A percentile compares a stretch with the other conserved stretches of the same genome.
phyloP scores from a whole-genome alignment of 2,797 vertebrate species.

The Echeneis naucrates region DNA sequence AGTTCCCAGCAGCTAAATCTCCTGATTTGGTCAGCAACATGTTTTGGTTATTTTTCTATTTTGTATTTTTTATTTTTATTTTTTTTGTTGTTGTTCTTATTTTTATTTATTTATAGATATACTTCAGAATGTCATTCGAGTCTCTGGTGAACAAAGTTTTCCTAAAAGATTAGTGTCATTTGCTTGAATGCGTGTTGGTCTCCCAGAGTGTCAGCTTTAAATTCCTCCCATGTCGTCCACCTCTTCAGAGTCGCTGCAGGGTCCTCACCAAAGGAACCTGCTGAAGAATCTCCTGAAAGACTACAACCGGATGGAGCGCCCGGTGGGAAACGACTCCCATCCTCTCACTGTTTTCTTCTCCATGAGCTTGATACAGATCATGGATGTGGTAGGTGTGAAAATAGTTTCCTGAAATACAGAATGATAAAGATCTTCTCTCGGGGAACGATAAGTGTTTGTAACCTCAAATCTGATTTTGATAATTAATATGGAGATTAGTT shows the following conservation, averaged over 20 bases:
- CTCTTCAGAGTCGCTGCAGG: conserved; percentile 90
- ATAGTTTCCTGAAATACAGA: not conserved
- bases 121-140: conserved; percentile 7
- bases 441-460: not conserved
- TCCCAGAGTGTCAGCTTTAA: not conserved
- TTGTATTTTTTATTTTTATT: too few relatives aligned
- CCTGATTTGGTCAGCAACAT: conserved; percentile 22
- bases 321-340: conserved; percentile 94
- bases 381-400: conserved; percentile 93
- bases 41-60: not conserved
- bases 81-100: too few relatives aligned
- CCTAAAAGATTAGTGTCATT: conserved; percentile 7
- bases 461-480: not conserved
- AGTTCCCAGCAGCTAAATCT: conserved; percentile 17
- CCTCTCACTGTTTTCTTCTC: conserved; percentile 92
- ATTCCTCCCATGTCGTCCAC: not conserved
- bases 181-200: not conserved
- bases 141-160: not conserved
- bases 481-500: conserved; percentile 11
- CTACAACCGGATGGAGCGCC: conserved; percentile 96
- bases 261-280: conserved; percentile 95
- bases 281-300: conserved; percentile 95
- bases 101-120: too few relatives aligned
- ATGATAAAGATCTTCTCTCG: too few relatives aligned
- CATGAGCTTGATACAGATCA: conserved; percentile 94